These are phyloP conservation scores for Drosophila micromelanica DNA, from an alignment of 1,140 invertebrate species.

Conservation along the genomic window DNA sequence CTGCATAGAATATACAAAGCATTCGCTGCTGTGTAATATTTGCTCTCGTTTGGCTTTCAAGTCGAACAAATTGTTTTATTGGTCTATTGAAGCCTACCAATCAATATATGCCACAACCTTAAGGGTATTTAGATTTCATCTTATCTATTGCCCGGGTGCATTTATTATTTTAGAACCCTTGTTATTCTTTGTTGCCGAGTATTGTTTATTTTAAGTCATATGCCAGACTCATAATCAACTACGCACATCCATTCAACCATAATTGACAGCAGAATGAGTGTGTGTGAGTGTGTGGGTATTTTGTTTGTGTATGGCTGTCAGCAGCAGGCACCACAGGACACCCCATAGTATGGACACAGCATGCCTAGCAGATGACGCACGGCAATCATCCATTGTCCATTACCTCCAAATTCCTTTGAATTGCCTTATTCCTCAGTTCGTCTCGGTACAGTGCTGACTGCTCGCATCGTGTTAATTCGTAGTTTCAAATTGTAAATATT, in stretches of 20 bases:
- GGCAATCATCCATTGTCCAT: constrained; percentile 3
- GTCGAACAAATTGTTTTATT: not conserved
- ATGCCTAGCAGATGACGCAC: constrained; percentile 13
- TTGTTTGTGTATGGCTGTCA: constrained; percentile 52
- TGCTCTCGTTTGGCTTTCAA: constrained; percentile 4
- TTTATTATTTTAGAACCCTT: constrained; percentile 14
- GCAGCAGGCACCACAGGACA: constrained; percentile 54
- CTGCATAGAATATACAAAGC: not conserved
- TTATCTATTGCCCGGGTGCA: constrained; percentile 2
- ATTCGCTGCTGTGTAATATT: constrained; percentile 8
- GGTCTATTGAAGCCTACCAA: constrained; percentile 3
- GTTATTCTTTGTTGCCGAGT: constrained; percentile 38
- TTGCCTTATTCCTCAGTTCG: not conserved
- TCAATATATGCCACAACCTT: not conserved
- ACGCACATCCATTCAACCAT: constrained; percentile 10
- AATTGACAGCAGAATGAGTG: constrained; percentile 12
- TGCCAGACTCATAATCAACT: constrained; percentile 43
- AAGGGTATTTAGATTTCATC: constrained; percentile 16
- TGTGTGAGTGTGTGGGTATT: constrained; percentile 29
- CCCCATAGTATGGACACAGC: constrained; percentile 45
- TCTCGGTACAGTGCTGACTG: constrained; percentile 29
- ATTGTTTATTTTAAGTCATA: constrained; percentile 74
- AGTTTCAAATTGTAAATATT: constrained; percentile 75
- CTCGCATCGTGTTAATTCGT: constrained; percentile 59
- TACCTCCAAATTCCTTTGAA: not conserved